Conservation (phyloP, 2,888 invertebrate genomes). For the Abscondita cerata region DNA sequence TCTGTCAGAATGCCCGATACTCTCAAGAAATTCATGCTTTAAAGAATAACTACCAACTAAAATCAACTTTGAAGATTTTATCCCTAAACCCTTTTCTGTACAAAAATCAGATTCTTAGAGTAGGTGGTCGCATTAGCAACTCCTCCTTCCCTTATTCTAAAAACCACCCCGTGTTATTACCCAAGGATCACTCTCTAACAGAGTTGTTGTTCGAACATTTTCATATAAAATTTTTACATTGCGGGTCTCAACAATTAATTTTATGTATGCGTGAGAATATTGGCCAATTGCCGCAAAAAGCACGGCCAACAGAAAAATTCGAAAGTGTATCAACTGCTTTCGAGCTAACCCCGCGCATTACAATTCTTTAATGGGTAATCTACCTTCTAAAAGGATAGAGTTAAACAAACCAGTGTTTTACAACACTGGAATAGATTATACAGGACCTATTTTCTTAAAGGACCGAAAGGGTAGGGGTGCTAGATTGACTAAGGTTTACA, state of each 20-base stretch:
- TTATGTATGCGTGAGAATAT: constrained; percentile 32
- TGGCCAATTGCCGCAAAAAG: constrained; percentile 39
- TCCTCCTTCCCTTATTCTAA: constrained; percentile 24
- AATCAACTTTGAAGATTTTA: background rate
- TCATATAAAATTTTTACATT: constrained; percentile 31
- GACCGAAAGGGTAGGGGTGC: background rate
- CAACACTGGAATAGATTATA: constrained; percentile 22
- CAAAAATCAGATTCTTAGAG: constrained; percentile 31
- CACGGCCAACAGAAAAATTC: constrained; percentile 3
- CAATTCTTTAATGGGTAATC: constrained; percentile 14
- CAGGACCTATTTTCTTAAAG: constrained; percentile 19
- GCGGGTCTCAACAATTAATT: constrained; percentile 33
- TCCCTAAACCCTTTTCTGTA: constrained; percentile 7
- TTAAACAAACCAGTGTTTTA: constrained; percentile 6
- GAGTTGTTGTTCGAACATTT: constrained; percentile 24
- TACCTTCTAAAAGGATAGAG: constrained; percentile 13
- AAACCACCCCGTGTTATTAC: constrained; percentile 35
- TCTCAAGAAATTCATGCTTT: background rate
- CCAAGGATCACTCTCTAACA: constrained; percentile 27
- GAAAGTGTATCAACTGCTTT: constrained; percentile 13
- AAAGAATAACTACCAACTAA: background rate
- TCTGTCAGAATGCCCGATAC: background rate
- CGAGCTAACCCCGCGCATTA: background rate
- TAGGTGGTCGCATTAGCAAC: constrained; percentile 32
- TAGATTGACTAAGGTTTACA: constrained; percentile 17